phyloP scores from a whole-genome alignment of 2,797 vertebrate genomes.

The Coracias cyanogaster region DNA sequence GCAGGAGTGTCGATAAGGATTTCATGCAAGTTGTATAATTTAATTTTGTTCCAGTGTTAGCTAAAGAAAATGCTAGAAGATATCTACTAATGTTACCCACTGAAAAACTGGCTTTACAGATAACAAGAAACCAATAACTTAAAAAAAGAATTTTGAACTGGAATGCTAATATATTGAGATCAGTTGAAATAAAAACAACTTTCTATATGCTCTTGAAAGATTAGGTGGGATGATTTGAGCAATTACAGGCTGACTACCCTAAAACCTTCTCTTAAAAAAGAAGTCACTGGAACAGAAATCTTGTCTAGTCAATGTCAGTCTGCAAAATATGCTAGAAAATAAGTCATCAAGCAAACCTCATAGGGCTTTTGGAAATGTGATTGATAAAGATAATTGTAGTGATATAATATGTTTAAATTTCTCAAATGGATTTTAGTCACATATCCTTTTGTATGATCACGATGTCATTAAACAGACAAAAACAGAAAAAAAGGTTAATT shows the following conservation, averaged over 20 bases:
- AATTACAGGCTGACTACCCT: slow-evolving; percentile 13
- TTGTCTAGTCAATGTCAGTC: not conserved
- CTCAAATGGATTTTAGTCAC: not conserved
- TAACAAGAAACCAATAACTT: not conserved
- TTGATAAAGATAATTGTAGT: not conserved
- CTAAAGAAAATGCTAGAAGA: not conserved
- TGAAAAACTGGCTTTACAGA: not conserved
- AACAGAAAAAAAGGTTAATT: not conserved
- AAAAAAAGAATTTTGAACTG: not conserved
- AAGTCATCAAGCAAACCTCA: not conserved
- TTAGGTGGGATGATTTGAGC: not conserved
- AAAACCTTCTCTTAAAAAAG: not conserved
- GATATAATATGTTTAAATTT: not conserved
- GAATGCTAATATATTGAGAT: not conserved
- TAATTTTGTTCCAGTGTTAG: not conserved
- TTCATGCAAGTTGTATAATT: not conserved
- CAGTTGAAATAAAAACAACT: not conserved
- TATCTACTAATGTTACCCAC: not conserved
- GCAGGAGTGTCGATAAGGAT: not conserved
- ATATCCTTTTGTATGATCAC: not conserved
- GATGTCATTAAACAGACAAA: not conserved
- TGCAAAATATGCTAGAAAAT: not conserved
- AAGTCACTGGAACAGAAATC: not conserved
- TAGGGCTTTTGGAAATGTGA: not conserved
- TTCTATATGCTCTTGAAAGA: not conserved